Evolutionary conservation across 2,113 vertebrate genomes (phyloP), one percentile per base, ranked within the genome.

Genomic region (Mungos mungo): DNA sequence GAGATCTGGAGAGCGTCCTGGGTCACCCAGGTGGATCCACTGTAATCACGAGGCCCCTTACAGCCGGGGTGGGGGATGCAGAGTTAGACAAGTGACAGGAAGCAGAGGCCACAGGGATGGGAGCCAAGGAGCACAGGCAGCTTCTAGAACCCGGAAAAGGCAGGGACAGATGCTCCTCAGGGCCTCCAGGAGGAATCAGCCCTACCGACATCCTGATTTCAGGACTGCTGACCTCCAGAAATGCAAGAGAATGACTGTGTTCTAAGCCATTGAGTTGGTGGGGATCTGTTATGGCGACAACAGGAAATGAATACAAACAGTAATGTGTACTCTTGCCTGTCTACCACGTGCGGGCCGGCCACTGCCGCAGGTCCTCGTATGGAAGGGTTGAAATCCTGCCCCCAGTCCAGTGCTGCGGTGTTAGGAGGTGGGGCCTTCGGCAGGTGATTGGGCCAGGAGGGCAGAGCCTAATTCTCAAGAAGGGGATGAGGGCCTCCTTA

Each of bases 51-150:
- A 19, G 52, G 10, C 4, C 38, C 38, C 50, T 50, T 6, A 0
- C 0, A 23, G 86, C 21, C 25, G 4, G 65, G 52, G 31, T 65
- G 35, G 4, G 0, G 68, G 47, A 50, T 5, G 38, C 63, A 0
- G 60, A 4, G 35, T 66, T 1, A 41, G 50, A 50, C 31, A 31
- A 41, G 85, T 0, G 50, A 21, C 25, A 57, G 69, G 29, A 33
- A n/a, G 79, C 31, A 71, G 80, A 71, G 29, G 72, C 18, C 38
- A 5, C n/a, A 21, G 31, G 1, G 9, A 38, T 15, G 25, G 12
- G 45, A 27, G 8, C 45, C 45, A 3, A 38, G 74, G 50, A 72
- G 15, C 18, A 0, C 0, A 0, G n/a, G 47, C 2, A 10, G 63
- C 63, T 13, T 52, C 63, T 31, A 12, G 63, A 12, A 84, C 31